Base-by-base conservation (phyloP, 2,888 invertebrate genomes). In the Euproctis similis region DNA sequence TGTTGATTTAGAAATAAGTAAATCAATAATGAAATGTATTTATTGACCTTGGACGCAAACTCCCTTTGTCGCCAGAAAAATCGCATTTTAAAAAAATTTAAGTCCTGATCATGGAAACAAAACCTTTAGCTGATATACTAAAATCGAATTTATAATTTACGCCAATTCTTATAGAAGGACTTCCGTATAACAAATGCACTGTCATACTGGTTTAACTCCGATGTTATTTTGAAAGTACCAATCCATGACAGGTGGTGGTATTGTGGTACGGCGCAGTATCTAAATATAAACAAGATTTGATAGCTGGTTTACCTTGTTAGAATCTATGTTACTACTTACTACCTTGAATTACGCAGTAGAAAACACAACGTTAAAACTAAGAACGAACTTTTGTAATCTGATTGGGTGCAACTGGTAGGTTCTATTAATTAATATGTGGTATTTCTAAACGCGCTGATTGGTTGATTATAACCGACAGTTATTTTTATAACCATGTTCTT, bases 181-280 rank as follows among this genome's bases (percentile, higher is more conserved):
- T 25, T 19, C 10, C 22, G 12, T 9, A 22, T 7, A 22, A 21
- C 22, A 8, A 26, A 24, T 31, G 19, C 6, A 26, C 19, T 11
- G 19, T 12, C 16, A 18, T 12, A 23, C 9, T 22, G 8, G 21
- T 19, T 19, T 10, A 26, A 10, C 26, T 22, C 8, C 12, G 12
- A 21, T 3, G 10, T n/a, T 21, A 21, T 21, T 24, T 26, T 22
- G 30, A 31, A 26, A 31, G 26, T 31, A n/a, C n/a, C n/a, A 18
- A 12, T 26, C 17, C 26, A 30, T 12, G 22, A 30, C 23, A 11
- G 18, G 8, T 13, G 17, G n/a, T n/a, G n/a, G n/a, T n/a, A n/a
- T n/a, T n/a, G n/a, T n/a, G n/a, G n/a, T n/a, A n/a, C n/a, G n/a
- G n/a, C 8, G 12, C 8, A 13, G 13, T 26, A 31, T 27, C 14